These are phyloP conservation scores for Melanaphis sacchari DNA, from an alignment of 1,140 invertebrate species.

Conservation along the genomic window DNA sequence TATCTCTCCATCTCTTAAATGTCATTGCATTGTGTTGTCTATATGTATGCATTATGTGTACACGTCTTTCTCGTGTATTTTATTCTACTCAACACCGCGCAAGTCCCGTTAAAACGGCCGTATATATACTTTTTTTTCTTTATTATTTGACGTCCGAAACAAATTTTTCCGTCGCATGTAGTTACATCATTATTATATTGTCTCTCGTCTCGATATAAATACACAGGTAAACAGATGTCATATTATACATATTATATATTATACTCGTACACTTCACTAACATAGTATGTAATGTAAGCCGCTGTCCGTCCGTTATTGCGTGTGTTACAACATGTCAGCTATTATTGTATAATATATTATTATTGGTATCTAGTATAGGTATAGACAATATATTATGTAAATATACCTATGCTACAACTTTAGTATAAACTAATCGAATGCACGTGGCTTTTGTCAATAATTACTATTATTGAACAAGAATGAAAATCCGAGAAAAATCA, in stretches of 20 bases:
- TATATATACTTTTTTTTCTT: neutral
- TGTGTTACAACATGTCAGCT: neutral
- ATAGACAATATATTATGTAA: neutral
- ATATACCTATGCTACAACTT: neutral
- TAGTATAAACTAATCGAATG: neutral
- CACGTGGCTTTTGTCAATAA: neutral
- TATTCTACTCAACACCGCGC: neutral
- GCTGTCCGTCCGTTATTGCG: neutral
- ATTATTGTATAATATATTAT: neutral
- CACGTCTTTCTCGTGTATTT: neutral
- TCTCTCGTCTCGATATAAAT: neutral
- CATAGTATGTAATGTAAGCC: neutral
- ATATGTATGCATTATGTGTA: neutral
- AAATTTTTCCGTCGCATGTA: neutral
- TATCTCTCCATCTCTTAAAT: neutral
- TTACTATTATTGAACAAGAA: neutral
- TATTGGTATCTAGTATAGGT: too few species aligned
- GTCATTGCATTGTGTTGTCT: neutral
- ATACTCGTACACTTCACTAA: neutral
- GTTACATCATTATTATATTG: neutral
- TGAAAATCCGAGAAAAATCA: neutral
- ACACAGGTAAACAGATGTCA: neutral
- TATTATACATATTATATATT: neutral
- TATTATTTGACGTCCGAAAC: conserved; percentile 35
- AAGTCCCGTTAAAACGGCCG: conserved; percentile 12